These are phyloP conservation scores for Maccullochella peelii DNA, from an alignment of 2,113 vertebrate genomes.

Conservation along the genomic window DNA sequence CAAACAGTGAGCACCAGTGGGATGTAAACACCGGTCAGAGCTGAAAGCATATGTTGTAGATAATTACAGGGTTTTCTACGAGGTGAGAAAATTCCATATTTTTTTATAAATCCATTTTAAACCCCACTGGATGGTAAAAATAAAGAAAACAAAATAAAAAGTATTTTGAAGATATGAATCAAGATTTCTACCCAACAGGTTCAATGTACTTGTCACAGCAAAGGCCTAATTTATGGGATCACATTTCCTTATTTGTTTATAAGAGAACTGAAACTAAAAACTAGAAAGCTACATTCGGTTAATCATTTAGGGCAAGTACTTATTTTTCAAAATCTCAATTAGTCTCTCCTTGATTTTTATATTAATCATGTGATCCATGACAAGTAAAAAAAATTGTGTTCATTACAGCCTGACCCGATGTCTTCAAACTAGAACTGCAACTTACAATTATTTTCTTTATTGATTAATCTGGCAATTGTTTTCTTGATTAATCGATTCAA, in stretches of 20 bases:
- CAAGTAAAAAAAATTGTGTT: too few species aligned
- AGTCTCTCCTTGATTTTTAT: neutral
- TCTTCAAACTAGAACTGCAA: neutral
- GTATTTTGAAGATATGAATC: neutral
- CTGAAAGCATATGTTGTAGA: conserved; percentile 1
- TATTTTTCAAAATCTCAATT: neutral
- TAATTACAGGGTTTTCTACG: neutral
- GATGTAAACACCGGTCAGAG: conserved; percentile 19
- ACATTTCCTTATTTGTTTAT: neutral
- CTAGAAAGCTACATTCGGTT: neutral
- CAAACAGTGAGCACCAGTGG: conserved; percentile 18
- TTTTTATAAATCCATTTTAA: conserved; percentile 23
- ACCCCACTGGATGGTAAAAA: neutral
- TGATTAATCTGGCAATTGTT: neutral
- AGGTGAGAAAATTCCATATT: neutral
- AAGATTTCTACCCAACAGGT: neutral
- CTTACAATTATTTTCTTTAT: neutral
- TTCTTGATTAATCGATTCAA: neutral
- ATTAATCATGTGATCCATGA: neutral
- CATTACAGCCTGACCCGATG: too few species aligned
- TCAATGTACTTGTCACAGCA: neutral
- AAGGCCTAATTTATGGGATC: neutral
- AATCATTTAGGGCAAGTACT: neutral
- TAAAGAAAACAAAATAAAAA: neutral
- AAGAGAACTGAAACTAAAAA: neutral